phyloP scores from a whole-genome alignment of 2,888 invertebrate species.

The Scrobipalpa costella region DNA sequence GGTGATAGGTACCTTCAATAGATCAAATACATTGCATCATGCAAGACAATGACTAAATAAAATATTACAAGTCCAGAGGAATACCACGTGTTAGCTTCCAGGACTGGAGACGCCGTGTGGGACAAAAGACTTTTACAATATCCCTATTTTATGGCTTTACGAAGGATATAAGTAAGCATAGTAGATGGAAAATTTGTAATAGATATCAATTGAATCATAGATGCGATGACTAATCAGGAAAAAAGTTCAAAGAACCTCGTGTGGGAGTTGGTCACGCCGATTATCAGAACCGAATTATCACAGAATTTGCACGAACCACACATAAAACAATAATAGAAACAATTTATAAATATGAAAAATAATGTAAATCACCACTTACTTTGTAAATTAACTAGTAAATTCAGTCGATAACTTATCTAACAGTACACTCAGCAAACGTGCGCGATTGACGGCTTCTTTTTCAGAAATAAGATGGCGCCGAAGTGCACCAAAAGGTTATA shows the following conservation, averaged over 20 bases:
- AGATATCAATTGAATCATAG: not conserved
- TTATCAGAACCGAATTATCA: slow-evolving; percentile 15
- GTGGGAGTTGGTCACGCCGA: slow-evolving; percentile 22
- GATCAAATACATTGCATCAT: not conserved
- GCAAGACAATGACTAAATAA: not conserved
- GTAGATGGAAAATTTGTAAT: not conserved
- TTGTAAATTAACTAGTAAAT: slow-evolving; percentile 50
- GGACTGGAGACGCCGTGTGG: slow-evolving; percentile 1
- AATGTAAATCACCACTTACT: slow-evolving; percentile 54
- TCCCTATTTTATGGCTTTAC: not conserved
- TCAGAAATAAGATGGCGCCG: slow-evolving; percentile 67
- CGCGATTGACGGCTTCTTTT: slow-evolving; percentile 76
- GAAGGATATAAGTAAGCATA: not conserved
- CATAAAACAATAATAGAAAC: slow-evolving; percentile 1
- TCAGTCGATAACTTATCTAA: slow-evolving; percentile 63
- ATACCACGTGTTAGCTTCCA: slow-evolving; percentile 6
- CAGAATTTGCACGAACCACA: slow-evolving; percentile 20
- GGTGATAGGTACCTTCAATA: not conserved
- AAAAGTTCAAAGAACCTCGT: slow-evolving; percentile 40
- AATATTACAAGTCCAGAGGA: not conserved
- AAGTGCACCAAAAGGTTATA: slow-evolving; percentile 48
- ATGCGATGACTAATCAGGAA: slow-evolving; percentile 35
- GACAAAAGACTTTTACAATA: not conserved
- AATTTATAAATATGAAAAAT: slow-evolving; percentile 16
- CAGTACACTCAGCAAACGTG: slow-evolving; percentile 73